These are phyloP conservation scores for Salvator merianae DNA, from an alignment of 2,113 vertebrate species.

Conservation along the genomic window DNA sequence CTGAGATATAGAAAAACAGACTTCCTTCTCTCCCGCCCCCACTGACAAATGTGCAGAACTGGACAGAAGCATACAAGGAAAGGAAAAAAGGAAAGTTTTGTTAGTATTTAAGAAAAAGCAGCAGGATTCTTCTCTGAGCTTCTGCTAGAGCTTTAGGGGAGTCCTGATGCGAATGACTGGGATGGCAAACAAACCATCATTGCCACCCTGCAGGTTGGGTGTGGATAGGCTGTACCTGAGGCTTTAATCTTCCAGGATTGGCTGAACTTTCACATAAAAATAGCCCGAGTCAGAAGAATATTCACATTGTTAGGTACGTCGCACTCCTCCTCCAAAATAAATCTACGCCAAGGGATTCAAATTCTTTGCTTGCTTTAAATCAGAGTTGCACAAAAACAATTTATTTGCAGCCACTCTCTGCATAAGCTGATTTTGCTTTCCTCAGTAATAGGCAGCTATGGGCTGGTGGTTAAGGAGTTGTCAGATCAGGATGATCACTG, in stretches of 20 bases:
- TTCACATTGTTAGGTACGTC: neutral
- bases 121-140: slow-evolving; percentile 20
- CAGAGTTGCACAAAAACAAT: neutral
- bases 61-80: neutral
- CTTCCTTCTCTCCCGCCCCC: slow-evolving; percentile 46
- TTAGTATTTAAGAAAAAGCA: slow-evolving; percentile 31
- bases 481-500: too few relatives aligned
- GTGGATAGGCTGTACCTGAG: neutral
- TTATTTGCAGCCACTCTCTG: neutral
- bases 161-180: slow-evolving; percentile 41
- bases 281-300: neutral
- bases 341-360: neutral
- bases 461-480: neutral
- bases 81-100: slow-evolving; percentile 23
- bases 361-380: neutral
- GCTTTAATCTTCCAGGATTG: neutral
- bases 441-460: neutral
- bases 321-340: neutral
- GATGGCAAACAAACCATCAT: slow-evolving; percentile 60
- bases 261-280: neutral
- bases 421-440: neutral
- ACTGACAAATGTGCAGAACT: too few relatives aligned
- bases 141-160: slow-evolving; percentile 22
- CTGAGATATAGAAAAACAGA: slow-evolving; percentile 59
- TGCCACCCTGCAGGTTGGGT: neutral